Evolutionary conservation across 2,888 invertebrate genomes (phyloP), one percentile per base, ranked within the genome.

Genomic region (Cryptocephalus moraei): DNA sequence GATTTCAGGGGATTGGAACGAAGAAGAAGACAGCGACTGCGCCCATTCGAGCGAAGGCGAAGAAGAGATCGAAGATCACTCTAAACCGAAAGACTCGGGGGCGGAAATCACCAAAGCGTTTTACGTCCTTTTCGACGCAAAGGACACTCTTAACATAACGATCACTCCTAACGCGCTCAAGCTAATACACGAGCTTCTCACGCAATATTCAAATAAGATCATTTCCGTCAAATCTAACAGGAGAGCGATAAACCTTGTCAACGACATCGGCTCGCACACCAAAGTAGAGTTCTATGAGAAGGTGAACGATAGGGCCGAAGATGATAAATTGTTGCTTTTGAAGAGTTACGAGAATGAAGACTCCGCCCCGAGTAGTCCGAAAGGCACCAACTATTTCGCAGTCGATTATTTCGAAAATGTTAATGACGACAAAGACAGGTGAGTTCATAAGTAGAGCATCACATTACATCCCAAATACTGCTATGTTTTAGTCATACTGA

Each of bases 81-180:
- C 56, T 41, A 47, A 49, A 33, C 49, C 48, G 0, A 48, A 46
- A 43, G 51, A 53, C 40, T 50, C 56, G 44, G 46, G 50, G 10
- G 49, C 56, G 33, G 52, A 56, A 45, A 47, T 58, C 12, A 12
- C 33, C 14, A 8, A 34, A 10, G 12, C 22, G n/a, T 65, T 62
- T 47, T 86, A 86, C 65, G 60, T 88, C 8, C 72, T 85, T 44
- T 61, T 88, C 4, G 82, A 84, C 53, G 80, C 84, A 0, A 75
- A 79, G 43, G 82, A 85, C 51, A 71, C 75, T 40, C 70, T 89
- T 4, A 79, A 84, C 56, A 58, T 86, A 1, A 84, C 84, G 0
- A 61, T 88, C 32, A 84, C 86, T 0, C 82, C 85, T 2, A 77
- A 70, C 61, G 78, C 72, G 32, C 76, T 87, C 6, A 73, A 78